These are phyloP conservation scores for Nephrocerus scutellatus DNA, from an alignment of 2,888 invertebrate genomes.

Conservation along the genomic window DNA sequence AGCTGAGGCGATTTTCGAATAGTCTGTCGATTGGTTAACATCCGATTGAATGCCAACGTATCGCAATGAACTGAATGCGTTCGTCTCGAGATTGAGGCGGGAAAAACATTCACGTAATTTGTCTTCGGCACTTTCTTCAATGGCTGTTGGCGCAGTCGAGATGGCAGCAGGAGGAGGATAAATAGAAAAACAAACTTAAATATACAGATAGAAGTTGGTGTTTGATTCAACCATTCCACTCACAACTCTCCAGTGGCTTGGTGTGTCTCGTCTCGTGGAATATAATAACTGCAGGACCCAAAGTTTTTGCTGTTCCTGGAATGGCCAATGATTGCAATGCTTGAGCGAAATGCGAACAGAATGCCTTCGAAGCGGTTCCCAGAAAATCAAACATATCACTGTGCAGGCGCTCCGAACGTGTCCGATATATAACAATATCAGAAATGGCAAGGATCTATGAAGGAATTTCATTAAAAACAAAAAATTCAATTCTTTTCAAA, in stretches of 20 bases:
- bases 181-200: slow-evolving; percentile 5
- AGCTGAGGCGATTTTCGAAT: slow-evolving; percentile 52
- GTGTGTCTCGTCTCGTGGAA: slow-evolving; percentile 75
- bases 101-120: slow-evolving; percentile 57
- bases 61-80: slow-evolving; percentile 65
- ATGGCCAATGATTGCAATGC: slow-evolving; percentile 46
- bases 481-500: slow-evolving; percentile 1
- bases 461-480: not conserved
- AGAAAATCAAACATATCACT: slow-evolving; percentile 71
- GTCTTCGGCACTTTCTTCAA: slow-evolving; percentile 57
- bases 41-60: slow-evolving; percentile 59
- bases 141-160: slow-evolving; percentile 46
- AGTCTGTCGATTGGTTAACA: slow-evolving; percentile 53
- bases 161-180: slow-evolving; percentile 16
- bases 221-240: slow-evolving; percentile 24
- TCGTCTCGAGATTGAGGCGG: slow-evolving; percentile 56
- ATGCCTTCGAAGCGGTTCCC: slow-evolving; percentile 68
- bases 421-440: slow-evolving; percentile 71
- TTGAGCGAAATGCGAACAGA: slow-evolving; percentile 62
- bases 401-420: slow-evolving; percentile 66
- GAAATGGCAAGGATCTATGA: slow-evolving; percentile 68
- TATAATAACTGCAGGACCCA: slow-evolving; percentile 69
- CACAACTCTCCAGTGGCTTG: slow-evolving; percentile 55
- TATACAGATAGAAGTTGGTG: not conserved
- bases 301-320: slow-evolving; percentile 46